Conservation (phyloP, 2,113 vertebrate species). For the Cariama cristata region DNA sequence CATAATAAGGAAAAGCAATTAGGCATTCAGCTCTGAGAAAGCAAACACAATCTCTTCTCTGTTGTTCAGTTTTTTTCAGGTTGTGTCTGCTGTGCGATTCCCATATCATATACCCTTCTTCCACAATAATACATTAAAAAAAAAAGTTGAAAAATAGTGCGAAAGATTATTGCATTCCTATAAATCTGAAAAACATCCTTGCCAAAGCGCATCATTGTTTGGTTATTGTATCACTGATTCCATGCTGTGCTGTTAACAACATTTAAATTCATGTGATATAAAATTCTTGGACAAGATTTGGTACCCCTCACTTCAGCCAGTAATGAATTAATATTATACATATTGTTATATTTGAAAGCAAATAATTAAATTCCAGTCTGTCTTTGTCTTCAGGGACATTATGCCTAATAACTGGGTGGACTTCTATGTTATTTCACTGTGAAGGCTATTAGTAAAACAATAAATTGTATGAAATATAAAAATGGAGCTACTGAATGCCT, state of each 20-base stretch:
- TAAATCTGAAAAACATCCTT: not conserved
- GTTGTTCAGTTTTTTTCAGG: not conserved
- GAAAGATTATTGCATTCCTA: not conserved
- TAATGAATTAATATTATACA: not conserved
- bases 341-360: not conserved
- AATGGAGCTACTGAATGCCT: not conserved
- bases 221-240: not conserved
- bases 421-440: not conserved
- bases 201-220: not conserved
- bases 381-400: not conserved
- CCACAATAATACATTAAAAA: not conserved
- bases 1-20: not conserved
- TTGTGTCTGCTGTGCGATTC: not conserved
- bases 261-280: not conserved
- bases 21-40: not conserved
- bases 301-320: not conserved
- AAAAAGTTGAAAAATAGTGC: not conserved
- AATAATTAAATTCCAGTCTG: not conserved
- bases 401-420: not conserved
- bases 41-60: not conserved
- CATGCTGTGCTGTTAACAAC: not conserved
- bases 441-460: not conserved
- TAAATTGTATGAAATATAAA: not conserved
- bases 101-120: not conserved
- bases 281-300: not conserved